Percentiles rank a stretch among this genome's conserved stretches.
Conservation (phyloP, 2,888 invertebrate species). For the Meliscaeva auricollis region DNA sequence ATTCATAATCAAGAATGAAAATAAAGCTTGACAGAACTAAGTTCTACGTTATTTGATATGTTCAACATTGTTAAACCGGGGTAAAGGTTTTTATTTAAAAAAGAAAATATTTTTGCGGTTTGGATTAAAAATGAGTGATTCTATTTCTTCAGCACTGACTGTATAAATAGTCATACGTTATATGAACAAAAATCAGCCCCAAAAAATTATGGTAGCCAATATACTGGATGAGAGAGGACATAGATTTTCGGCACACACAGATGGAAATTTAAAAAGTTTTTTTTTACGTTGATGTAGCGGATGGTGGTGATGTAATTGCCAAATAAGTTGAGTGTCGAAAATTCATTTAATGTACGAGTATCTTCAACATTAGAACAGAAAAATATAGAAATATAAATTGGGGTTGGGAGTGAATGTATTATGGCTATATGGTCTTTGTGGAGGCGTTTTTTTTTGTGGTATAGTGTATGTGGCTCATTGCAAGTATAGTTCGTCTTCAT, state of each 20-base stretch:
- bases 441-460: constrained; percentile 43
- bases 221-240: constrained; percentile 10
- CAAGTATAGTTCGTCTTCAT: too few species aligned
- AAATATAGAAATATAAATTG: constrained; percentile 29
- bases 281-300: not conserved
- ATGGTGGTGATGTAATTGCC: constrained; percentile 71
- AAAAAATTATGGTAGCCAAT: constrained; percentile 25
- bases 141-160: not conserved
- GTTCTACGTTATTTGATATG: too few species aligned
- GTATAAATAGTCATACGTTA: not conserved
- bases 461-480: constrained; percentile 3
- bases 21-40: too few species aligned
- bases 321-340: constrained; percentile 63
- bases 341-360: constrained; percentile 26
- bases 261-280: not conserved
- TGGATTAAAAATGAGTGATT: too few species aligned
- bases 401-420: not conserved
- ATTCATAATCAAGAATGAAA: too few species aligned
- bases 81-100: too few species aligned
- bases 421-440: too few species aligned
- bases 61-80: too few species aligned
- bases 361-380: constrained; percentile 19
- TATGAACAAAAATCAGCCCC: not conserved
- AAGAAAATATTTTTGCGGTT: too few species aligned
- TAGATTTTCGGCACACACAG: not conserved